These are phyloP conservation scores for Caenorhabditis zanzibari DNA, from an alignment of 2,888 invertebrate genomes.

Conservation along the genomic window DNA sequence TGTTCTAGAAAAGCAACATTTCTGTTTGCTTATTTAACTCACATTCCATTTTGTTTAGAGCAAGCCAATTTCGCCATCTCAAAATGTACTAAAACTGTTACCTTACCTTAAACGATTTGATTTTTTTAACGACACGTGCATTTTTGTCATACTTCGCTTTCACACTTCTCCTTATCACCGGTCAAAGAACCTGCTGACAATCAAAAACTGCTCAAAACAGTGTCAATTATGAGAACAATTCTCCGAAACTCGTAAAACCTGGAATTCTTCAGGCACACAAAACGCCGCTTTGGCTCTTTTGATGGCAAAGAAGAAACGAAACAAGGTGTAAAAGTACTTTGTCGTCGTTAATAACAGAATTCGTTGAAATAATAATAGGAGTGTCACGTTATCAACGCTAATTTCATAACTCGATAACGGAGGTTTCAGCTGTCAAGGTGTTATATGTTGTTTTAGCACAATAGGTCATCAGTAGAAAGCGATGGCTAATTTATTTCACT, in stretches of 20 bases:
- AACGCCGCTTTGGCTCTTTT: constrained; percentile 24
- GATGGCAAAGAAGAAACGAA: constrained; percentile 3
- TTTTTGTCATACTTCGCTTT: constrained; percentile 53
- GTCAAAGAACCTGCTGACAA: constrained; percentile 20
- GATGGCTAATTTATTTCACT: constrained; percentile 1
- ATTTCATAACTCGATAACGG: constrained; percentile 28
- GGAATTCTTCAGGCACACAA: constrained; percentile 38
- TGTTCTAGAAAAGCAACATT: background rate
- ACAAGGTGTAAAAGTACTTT: background rate
- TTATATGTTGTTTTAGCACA: constrained; percentile 44
- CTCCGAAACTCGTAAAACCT: constrained; percentile 57
- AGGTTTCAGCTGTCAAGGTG: constrained; percentile 17
- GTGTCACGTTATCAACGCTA: constrained; percentile 33
- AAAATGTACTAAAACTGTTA: constrained; percentile 10
- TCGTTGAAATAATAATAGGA: constrained; percentile 47
- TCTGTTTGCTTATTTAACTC: background rate
- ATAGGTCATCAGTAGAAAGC: constrained; percentile 14
- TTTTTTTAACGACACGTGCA: constrained; percentile 17
- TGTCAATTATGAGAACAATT: constrained; percentile 39
- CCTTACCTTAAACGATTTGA: background rate
- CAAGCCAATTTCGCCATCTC: background rate
- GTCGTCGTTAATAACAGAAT: background rate
- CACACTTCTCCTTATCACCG: constrained; percentile 46
- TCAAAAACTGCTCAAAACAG: constrained; percentile 23
- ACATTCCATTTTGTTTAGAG: background rate